Evolutionary conservation across 2,888 invertebrate species (phyloP), one percentile per base, ranked within the genome.

Genomic region (Agrochola lota): DNA sequence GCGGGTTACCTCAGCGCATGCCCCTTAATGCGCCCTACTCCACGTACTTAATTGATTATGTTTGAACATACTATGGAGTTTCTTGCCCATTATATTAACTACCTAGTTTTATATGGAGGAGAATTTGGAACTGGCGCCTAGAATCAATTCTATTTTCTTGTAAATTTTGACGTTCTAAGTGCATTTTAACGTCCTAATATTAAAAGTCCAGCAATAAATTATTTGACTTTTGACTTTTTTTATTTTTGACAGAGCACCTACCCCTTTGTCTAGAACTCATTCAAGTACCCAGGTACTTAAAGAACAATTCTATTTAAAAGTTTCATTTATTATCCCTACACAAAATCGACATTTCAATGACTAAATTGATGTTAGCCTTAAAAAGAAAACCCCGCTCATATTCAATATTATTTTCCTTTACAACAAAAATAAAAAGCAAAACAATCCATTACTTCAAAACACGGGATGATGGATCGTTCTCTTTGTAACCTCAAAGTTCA

Each of bases 381-480:
- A 43, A 23, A 5, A 69, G 60, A 55, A 66, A 75, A 67, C 9
- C 5, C 20, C 17, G 69, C 43, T 74, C 30, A 40, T 62, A 52
- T 60, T 43, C 49, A 68, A 72, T 71, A 62, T 84, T 79, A 78
- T 82, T 78, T 75, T 40, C 43, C 62, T 78, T 78, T 83, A 62
- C 55, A 80, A 60, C 59, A 59, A 63, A 83, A 79, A 83, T 83
- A 74, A 76, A 84, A 75, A 78, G 84, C 67, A 52, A 78, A 80
- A 83, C 77, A 85, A 83, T 85, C 83, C 74, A 81, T 85, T 84
- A 84, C 73, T 85, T 83, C 71, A 80, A 80, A 84, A 83, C 76
- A 84, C 69, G 64, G 78, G 68, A 84, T 88, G 85, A 89, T 87
- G 84, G 84, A 89, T 87, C 85, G 83, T 68, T 71, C 78, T 78